phyloP scores from a whole-genome alignment of 2,888 invertebrate genomes.

The Drosophila nr. medialis region DNA sequence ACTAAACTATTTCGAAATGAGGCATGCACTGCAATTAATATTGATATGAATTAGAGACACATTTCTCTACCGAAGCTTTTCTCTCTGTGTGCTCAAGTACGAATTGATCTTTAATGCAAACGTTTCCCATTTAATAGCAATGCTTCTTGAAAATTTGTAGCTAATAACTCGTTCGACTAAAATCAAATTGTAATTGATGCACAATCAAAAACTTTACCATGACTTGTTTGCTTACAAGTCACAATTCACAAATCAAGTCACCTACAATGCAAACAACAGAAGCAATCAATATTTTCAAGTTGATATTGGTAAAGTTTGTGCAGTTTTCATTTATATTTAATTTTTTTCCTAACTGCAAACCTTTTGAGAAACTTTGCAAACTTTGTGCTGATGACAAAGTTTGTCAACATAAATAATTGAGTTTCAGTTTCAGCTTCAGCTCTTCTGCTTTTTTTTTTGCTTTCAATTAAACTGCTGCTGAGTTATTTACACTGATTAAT shows the following conservation, averaged over 20 bases:
- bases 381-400: slow-evolving; percentile 14
- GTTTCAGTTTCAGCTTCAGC: not conserved
- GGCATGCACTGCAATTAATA: not conserved
- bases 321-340: slow-evolving; percentile 6
- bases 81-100: not conserved
- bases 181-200: slow-evolving; percentile 30
- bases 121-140: not conserved
- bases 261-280: slow-evolving; percentile 13
- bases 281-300: slow-evolving; percentile 38
- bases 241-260: slow-evolving; percentile 30
- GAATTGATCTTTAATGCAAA: not conserved
- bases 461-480: not conserved
- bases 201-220: slow-evolving; percentile 12
- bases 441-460: not conserved
- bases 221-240: slow-evolving; percentile 15
- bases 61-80: not conserved
- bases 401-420: slow-evolving; percentile 7
- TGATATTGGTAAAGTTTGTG: slow-evolving; percentile 31
- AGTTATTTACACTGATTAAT: slow-evolving; percentile 41
- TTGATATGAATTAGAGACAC: not conserved
- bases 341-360: slow-evolving; percentile 1
- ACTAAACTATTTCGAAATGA: not conserved
- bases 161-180: not conserved
- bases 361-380: not conserved
- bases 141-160: slow-evolving; percentile 8